Conservation (phyloP, 2,113 vertebrate species). For the Microtus ochrogaster region DNA sequence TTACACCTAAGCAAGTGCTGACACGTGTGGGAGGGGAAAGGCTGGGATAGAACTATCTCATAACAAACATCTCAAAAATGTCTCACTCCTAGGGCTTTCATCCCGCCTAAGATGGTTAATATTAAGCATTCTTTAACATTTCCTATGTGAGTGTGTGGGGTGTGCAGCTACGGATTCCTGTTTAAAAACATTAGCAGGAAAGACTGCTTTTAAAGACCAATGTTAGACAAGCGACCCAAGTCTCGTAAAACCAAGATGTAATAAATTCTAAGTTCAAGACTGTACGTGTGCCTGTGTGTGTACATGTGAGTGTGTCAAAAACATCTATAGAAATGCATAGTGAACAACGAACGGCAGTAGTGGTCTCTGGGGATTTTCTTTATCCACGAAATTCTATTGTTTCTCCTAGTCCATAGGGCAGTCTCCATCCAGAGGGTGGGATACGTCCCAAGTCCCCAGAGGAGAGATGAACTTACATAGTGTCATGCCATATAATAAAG, state of each 20-base stretch:
- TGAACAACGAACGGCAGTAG: background rate
- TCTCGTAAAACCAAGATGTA: background rate
- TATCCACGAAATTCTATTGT: conserved; percentile 8
- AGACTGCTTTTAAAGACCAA: background rate
- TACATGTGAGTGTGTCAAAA: background rate
- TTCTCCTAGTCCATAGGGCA: background rate
- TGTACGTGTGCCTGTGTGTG: background rate
- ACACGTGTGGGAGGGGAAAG: conserved; percentile 74
- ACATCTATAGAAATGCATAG: background rate
- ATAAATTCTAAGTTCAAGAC: background rate
- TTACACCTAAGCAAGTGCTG: conserved; percentile 68
- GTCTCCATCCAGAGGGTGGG: background rate
- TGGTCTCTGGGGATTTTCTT: background rate
- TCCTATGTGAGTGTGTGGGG: background rate
- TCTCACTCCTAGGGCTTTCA: conserved; percentile 52
- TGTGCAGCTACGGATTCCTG: conserved; percentile 6
- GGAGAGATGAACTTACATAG: background rate
- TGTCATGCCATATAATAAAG: background rate
- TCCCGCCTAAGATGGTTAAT: conserved; percentile 80
- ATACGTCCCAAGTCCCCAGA: background rate
- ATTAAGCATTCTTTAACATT: conserved; percentile 33
- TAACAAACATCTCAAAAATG: background rate
- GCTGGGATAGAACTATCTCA: conserved; percentile 65
- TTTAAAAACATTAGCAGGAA: conserved; percentile 67
- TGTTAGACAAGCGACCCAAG: background rate